These are phyloP conservation scores for Campodea augens DNA, from an alignment of 1,140 invertebrate species.

Conservation along the genomic window DNA sequence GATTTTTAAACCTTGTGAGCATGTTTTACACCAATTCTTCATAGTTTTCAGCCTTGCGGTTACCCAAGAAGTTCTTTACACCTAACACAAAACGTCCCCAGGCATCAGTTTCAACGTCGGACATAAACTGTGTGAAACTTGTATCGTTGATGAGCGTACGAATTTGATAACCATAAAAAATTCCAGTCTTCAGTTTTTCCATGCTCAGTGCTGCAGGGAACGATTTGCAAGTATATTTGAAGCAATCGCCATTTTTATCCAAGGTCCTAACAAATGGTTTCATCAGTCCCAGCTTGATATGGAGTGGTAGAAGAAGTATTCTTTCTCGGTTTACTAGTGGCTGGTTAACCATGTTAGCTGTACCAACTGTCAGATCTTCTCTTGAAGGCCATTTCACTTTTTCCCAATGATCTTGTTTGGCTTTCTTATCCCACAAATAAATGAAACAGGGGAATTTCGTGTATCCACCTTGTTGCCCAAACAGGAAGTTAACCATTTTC, in stretches of 20 bases:
- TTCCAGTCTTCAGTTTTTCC: conserved; percentile 11
- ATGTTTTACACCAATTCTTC: conserved; percentile 12
- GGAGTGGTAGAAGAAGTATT: conserved; percentile 12
- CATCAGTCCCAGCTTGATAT: conserved; percentile 15
- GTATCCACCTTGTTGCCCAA: conserved; percentile 23
- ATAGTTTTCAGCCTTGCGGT: conserved; percentile 11
- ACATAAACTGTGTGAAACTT: conserved; percentile 12
- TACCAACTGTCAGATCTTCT: conserved; percentile 15
- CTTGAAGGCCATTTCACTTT: conserved; percentile 18
- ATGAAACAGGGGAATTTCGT: conserved; percentile 25
- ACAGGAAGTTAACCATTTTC: conserved; percentile 21
- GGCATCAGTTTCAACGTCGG: conserved; percentile 12
- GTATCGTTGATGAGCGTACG: conserved; percentile 9
- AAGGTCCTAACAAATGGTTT: conserved; percentile 14
- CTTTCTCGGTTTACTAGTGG: conserved; percentile 12
- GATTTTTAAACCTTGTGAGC: conserved; percentile 9
- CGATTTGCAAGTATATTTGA: conserved; percentile 17
- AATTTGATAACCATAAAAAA: conserved; percentile 14
- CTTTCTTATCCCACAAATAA: conserved; percentile 26
- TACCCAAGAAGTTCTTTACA: conserved; percentile 14
- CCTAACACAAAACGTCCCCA: conserved; percentile 12
- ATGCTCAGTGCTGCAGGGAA: conserved; percentile 15
- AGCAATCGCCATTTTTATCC: conserved; percentile 18
- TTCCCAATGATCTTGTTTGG: conserved; percentile 18
- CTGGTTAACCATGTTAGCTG: conserved; percentile 14